Percentiles rank a stretch among this genome's conserved stretches.
phyloP scores from a whole-genome alignment of 2,113 vertebrate genomes.

The Neofelis nebulosa region DNA sequence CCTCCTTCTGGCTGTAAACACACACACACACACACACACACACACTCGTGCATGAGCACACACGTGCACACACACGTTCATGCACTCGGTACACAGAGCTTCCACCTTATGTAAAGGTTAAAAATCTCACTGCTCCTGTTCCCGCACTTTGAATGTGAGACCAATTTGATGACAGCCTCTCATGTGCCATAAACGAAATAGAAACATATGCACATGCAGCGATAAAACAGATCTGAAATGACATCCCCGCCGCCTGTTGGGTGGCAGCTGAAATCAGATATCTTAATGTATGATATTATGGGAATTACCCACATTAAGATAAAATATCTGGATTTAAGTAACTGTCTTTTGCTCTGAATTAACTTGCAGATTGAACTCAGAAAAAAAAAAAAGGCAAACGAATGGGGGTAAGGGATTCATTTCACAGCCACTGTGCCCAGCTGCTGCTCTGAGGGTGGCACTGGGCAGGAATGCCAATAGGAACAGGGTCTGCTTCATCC shows the following conservation, averaged over 20 bases:
- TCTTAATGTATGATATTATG: slow-evolving; percentile 80
- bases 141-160: slow-evolving; percentile 53
- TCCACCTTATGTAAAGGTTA: slow-evolving; percentile 23
- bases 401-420: not conserved
- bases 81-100: not conserved
- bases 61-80: not conserved
- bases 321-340: slow-evolving; percentile 81
- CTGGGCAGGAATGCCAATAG: not conserved
- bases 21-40: not conserved
- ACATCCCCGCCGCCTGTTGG: slow-evolving; percentile 71
- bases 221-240: slow-evolving; percentile 68
- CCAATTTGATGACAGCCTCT: slow-evolving; percentile 66
- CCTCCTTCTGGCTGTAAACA: not conserved
- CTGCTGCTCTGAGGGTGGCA: not conserved
- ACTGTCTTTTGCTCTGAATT: slow-evolving; percentile 75
- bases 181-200: slow-evolving; percentile 68
- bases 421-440: not conserved
- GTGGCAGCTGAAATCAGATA: slow-evolving; percentile 80
- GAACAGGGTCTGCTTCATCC: not conserved
- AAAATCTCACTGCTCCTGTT: slow-evolving; percentile 23
- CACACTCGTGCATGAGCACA: too few relatives aligned
- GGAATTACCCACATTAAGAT: slow-evolving; percentile 79
- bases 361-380: slow-evolving; percentile 62
- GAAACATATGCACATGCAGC: slow-evolving; percentile 75
- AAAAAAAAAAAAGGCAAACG: slow-evolving; percentile 46